Conservation (phyloP, 2,888 invertebrate genomes). For the Pheosia tremula region DNA sequence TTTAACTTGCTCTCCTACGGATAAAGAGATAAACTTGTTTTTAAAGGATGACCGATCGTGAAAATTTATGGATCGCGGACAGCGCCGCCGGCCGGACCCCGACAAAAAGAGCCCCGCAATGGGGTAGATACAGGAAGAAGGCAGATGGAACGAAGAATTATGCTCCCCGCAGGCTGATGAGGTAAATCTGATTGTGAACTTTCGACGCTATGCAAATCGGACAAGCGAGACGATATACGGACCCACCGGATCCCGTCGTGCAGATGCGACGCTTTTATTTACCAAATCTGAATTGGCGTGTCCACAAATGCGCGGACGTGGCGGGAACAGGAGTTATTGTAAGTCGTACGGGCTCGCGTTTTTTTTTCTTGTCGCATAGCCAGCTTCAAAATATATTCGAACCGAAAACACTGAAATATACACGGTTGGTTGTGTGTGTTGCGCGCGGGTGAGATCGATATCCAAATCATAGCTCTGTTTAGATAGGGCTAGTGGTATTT, state of each 20-base stretch:
- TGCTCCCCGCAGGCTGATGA: conserved; percentile 82
- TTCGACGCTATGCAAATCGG: conserved; percentile 81
- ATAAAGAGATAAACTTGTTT: conserved; percentile 84
- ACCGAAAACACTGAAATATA: conserved; percentile 57
- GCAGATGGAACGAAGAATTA: conserved; percentile 82
- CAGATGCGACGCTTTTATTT: conserved; percentile 66
- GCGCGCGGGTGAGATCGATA: conserved; percentile 44
- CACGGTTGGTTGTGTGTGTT: conserved; percentile 46
- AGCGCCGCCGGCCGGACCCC: conserved; percentile 76
- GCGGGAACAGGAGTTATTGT: conserved; percentile 52
- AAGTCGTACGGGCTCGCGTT: conserved; percentile 44
- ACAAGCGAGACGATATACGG: conserved; percentile 68
- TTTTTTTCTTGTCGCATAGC: conserved; percentile 73
- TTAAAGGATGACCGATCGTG: conserved; percentile 84
- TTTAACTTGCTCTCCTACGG: conserved; percentile 77
- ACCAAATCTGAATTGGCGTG: conserved; percentile 61
- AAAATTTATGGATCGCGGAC: conserved; percentile 83
- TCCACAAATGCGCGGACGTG: conserved; percentile 49
- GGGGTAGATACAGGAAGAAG: conserved; percentile 81
- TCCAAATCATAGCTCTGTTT: conserved; percentile 72
- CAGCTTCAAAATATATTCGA: conserved; percentile 60
- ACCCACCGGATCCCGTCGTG: conserved; percentile 56
- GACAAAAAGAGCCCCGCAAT: conserved; percentile 72
- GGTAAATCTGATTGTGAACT: conserved; percentile 83
- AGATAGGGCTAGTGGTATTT: conserved; percentile 80